Evolutionary conservation across 2,888 invertebrate species (phyloP), one percentile per base, ranked within the genome.

Genomic region (Drosophila nigricruria): DNA sequence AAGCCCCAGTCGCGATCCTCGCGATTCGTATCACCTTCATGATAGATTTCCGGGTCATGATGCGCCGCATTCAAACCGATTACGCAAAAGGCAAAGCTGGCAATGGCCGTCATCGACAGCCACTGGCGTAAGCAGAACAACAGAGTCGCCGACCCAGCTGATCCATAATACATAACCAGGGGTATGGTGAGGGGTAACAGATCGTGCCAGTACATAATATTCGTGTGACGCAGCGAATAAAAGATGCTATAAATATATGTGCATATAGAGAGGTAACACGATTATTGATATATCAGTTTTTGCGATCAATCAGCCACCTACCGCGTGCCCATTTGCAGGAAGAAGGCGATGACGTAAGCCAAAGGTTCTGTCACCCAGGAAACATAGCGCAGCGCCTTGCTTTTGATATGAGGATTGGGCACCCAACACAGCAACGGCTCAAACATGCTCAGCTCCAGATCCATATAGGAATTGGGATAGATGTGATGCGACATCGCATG

Each of bases 401-500:
- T 93, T 90, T 95, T 95, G 50, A 95, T 91, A 12, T 91, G 60
- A 0, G 91, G 87, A 85, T 82, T 91, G 0, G 97, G 96, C 57
- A 96, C 91, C 93, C 95, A 97, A 52, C 94, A 94, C 1, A 96
- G 90, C 40, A 95, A 89, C 0, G 97, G 97, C 88, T 96, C 96
- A 38, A 95, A 93, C 58, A 94, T 93, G 56, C 95, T 95, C 16
- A 97, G 93, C 91, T 97, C 96, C 71, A 95, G 93, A 92, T 97
- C 97, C 92, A 95, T 94, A 5, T 95, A 92, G 0, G 97, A 96
- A 89, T 97, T 97, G 0, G 97, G 95, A 88, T 95, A 96, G 10
- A 96, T 93, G 89, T 97, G 97, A 91, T 97, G 97, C 38, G 96
- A 96, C 45, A 97, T 90, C 0, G 94, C 95, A 86, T 97, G 97